Evolutionary conservation across 2,797 vertebrate species (phyloP), one percentile per base, ranked within the genome.

Genomic region (Tokudaia muenninki): DNA sequence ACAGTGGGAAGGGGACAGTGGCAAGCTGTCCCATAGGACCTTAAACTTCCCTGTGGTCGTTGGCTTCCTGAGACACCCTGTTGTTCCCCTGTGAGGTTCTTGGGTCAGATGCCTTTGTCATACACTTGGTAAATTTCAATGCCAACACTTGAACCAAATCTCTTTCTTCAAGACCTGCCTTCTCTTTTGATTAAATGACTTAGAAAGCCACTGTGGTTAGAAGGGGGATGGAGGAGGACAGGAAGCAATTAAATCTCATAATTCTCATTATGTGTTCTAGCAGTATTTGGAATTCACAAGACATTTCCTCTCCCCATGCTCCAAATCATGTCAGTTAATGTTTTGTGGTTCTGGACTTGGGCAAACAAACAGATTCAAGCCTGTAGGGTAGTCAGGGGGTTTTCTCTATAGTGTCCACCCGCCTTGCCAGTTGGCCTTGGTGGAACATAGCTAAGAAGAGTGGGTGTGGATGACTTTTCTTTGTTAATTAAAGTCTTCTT

Each of bases 301-400:
- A n/a, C 59, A 34, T 93, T 95, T 97, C 90, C 87, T 95, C 95
- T 52, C 87, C 77, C 52, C 3, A 6, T 57, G 77, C 65, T 86
- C 4, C 37, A 55, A 14, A 41, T 24, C 1, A 4, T 41, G 72
- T 65, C 78, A 67, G 44, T 50, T 34, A 16, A 6, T 29, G 14
- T 41, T 5, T n/a, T 41, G 78, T 44, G 67, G 19, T 22, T 77
- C 2, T 2, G 24, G 24, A 29, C n/a, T 16, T 10, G 84, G 34
- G 55, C 17, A 50, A 82, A 21, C 44, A 17, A 44, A 61, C 61
- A 61, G 52, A 70, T 3, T n/a, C 6, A 13, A 16, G 57, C 50
- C 24, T 41, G 19, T 50, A 6, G 24, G 6, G n/a, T 2, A 5
- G 24, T 4, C 14, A 19, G 34, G 37, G 11, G 10, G 3, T 6